Evolutionary conservation across 2,113 vertebrate species (phyloP).

Genomic region (Seriola quinqueradiata): DNA sequence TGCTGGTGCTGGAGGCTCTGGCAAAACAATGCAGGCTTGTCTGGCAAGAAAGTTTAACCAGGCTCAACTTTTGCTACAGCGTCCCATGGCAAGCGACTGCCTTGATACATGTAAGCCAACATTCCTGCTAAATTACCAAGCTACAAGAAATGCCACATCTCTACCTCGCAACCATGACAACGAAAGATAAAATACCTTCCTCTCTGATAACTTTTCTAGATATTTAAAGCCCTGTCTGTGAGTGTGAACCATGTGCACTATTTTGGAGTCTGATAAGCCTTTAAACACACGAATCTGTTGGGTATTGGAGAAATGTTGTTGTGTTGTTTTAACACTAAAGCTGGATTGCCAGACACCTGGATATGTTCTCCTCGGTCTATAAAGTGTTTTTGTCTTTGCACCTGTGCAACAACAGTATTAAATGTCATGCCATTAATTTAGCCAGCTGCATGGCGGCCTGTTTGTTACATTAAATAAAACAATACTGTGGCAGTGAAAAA

Average conservation of each 20-base stretch:
- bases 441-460: conserved; percentile 19
- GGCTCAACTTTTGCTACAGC: background rate
- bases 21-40: background rate
- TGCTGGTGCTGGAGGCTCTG: too few species aligned
- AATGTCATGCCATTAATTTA: background rate
- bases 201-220: background rate
- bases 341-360: background rate
- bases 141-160: too few species aligned
- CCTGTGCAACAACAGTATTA: conserved; percentile 10
- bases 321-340: background rate
- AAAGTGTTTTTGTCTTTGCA: background rate
- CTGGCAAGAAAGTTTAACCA: background rate
- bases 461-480: conserved; percentile 44
- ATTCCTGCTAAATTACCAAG: background rate
- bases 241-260: background rate
- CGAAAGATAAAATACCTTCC: background rate
- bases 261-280: background rate
- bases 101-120: background rate
- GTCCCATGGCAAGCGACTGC: too few species aligned
- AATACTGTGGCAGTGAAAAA: conserved; percentile 18
- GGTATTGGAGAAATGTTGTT: background rate
- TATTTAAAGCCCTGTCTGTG: background rate
- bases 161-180: background rate
- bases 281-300: background rate
- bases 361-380: background rate